phyloP scores from a whole-genome alignment of 2,113 vertebrate species.

The Ceyx cyanopectus region DNA sequence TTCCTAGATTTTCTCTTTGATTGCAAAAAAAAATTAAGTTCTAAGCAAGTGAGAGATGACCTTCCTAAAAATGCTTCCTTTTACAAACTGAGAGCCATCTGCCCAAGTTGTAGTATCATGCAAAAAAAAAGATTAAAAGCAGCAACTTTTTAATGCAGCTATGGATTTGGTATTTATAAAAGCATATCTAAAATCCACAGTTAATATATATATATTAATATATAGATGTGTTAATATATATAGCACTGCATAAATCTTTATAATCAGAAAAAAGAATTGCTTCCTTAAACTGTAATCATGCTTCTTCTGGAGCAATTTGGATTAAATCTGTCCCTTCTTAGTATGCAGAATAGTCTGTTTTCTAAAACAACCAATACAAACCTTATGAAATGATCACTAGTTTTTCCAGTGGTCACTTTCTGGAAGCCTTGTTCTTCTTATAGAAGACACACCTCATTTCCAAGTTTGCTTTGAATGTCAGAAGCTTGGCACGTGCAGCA shows the following conservation, averaged over 20 bases:
- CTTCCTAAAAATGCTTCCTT: background rate
- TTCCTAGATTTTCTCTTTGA: background rate
- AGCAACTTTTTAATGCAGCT: background rate
- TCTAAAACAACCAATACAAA: background rate
- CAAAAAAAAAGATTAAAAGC: background rate
- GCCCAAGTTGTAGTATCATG: background rate
- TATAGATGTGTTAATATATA: too few species aligned
- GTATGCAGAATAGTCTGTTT: background rate
- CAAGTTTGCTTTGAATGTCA: background rate
- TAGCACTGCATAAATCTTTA: too few species aligned
- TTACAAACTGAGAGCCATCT: background rate
- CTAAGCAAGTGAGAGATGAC: background rate
- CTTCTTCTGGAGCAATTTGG: background rate
- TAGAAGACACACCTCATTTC: background rate
- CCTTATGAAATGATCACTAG: background rate
- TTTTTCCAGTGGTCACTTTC: background rate
- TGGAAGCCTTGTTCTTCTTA: background rate
- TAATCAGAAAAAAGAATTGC: too few species aligned
- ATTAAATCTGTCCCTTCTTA: background rate
- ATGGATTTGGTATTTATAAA: background rate
- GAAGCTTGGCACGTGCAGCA: background rate
- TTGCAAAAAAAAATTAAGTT: background rate
- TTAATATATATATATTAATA: background rate
- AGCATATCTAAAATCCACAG: background rate
- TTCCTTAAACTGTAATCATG: background rate